Evolutionary conservation across 2,888 invertebrate genomes (phyloP), one percentile per base, ranked within the genome.

Genomic region (Tiliacea citrago): DNA sequence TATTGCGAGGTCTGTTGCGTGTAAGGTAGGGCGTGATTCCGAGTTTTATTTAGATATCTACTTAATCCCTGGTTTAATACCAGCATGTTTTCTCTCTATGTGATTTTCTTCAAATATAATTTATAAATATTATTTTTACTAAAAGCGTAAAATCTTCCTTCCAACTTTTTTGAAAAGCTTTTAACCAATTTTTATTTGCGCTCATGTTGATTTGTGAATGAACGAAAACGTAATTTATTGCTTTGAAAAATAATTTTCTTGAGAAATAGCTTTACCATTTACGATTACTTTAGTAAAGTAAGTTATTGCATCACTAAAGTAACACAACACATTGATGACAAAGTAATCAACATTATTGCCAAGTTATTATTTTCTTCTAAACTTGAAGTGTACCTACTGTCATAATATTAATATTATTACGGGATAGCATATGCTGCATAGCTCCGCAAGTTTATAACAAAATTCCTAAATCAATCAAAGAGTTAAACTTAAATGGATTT

Each of bases 191-290:
- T n/a, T 77, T 18, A 49, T 69, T 79, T 67, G 39, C n/a, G 51
- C 62, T 81, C 39, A n/a, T 49, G 42, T 69, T 53, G 61, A 71
- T 66, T 67, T 24, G 42, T 58, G 47, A 66, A 78, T 49, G 53
- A 69, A 39, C 53, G 60, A 73, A 63, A 73, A 58, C 8, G 58
- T 45, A 45, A 83, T 73, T 67, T 58, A 79, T 58, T 73, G 51
- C 72, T 65, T 47, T 68, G 12, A 12, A 65, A 45, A 57, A 55
- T 55, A 68, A 61, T 65, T 39, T 18, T 29, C n/a, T 70, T 53
- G 49, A 62, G 47, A 66, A 42, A 68, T 78, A 57, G 51, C 51
- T 72, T 51, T 47, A 58, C n/a, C 21, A 35, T 70, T 55, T 68
- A 62, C 29, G 7, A 66, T 75, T 57, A 60, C 8, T 24, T 53